These are phyloP conservation scores for Drosophila imparisetae DNA, from an alignment of 2,888 invertebrate genomes.

Conservation along the genomic window DNA sequence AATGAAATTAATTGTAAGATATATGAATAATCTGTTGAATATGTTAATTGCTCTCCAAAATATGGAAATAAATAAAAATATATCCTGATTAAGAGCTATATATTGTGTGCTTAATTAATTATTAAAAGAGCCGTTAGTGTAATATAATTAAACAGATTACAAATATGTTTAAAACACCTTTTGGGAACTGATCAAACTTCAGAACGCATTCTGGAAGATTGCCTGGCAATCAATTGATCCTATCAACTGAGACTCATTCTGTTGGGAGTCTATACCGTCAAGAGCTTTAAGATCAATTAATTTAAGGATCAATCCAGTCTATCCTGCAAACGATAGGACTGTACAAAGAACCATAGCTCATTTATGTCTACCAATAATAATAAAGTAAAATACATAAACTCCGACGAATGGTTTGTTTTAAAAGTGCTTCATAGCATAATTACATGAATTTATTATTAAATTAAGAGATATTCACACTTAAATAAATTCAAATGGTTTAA, in stretches of 20 bases:
- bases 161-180: background rate
- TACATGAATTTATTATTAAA: background rate
- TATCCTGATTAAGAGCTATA: background rate
- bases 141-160: background rate
- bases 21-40: background rate
- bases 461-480: background rate
- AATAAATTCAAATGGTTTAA: background rate
- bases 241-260: background rate
- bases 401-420: background rate
- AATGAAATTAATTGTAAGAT: background rate
- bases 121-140: background rate
- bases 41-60: background rate
- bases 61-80: background rate
- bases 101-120: background rate
- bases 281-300: background rate
- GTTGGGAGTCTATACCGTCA: background rate
- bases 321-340: background rate
- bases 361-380: background rate
- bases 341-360: background rate
- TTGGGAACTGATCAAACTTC: background rate
- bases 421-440: background rate
- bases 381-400: background rate
- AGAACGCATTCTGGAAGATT: background rate
- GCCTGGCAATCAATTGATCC: background rate
- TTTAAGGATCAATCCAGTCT: background rate